A percentile compares a stretch with the other conserved stretches of the same genome.
Evolutionary conservation across 2,113 vertebrate species (phyloP).

Genomic region (Pao palembangensis): DNA sequence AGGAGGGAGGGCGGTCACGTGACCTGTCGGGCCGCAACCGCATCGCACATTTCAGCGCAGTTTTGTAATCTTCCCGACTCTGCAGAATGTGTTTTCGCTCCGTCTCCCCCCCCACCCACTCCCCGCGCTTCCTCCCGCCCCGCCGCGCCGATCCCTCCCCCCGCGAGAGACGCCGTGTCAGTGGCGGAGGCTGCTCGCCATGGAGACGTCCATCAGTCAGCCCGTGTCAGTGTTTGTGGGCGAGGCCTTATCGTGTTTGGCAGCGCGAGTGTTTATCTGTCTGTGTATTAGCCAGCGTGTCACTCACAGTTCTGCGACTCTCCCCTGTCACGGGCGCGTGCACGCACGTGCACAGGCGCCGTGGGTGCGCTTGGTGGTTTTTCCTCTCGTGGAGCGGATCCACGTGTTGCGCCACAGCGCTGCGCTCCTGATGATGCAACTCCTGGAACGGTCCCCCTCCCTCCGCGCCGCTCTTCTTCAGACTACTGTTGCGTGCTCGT

Average conservation of each 20-base stretch:
- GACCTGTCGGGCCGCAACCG: conserved; percentile 27
- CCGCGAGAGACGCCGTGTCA: conserved; percentile 64
- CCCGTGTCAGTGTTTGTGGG: conserved; percentile 57
- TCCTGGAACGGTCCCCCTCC: no score
- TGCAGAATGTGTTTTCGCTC: conserved; percentile 17
- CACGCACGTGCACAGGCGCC: background rate
- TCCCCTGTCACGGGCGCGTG: no score
- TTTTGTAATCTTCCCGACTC: conserved; percentile 15
- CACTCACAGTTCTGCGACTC: conserved; percentile 43
- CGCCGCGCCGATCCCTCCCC: conserved; percentile 25
- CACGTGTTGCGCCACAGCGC: no score
- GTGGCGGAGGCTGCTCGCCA: conserved; percentile 69
- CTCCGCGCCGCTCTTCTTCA: no score
- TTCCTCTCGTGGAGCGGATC: background rate
- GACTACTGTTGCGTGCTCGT: no score
- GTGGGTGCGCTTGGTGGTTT: background rate
- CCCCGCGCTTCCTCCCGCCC: no score
- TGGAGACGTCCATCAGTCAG: conserved; percentile 74
- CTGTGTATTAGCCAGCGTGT: conserved; percentile 60
- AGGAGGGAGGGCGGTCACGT: conserved; percentile 36
- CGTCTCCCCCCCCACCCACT: conserved; percentile 5
- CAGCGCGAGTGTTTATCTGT: conserved; percentile 66
- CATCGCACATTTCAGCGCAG: conserved; percentile 14
- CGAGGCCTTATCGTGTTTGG: conserved; percentile 70
- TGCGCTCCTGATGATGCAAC: no score